Base-by-base conservation (phyloP, 2,797 vertebrate genomes). In the Varecia variegata region DNA sequence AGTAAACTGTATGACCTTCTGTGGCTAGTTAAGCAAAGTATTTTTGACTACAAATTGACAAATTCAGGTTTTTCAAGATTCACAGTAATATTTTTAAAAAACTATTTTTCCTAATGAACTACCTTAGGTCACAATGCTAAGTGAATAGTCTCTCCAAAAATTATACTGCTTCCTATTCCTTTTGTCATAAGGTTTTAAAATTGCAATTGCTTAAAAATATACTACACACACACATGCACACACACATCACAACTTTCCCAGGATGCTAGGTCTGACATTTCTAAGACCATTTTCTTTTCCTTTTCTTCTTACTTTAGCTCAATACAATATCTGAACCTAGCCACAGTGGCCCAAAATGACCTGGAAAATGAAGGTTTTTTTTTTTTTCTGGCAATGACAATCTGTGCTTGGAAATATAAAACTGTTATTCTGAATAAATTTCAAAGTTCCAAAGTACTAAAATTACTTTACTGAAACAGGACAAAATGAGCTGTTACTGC, bases 341-440 rank as follows among this genome's bases (percentile, higher is more conserved):
- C 94, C 97, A 97, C 97, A 97, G 96, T 97, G 98, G 97, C 98
- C 98, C 96, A 95, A 96, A 98, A 98, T 90, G 97, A 98, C 97
- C 93, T 40, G 96, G 97, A 98, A 98, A 98, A 80, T 93, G 97
- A 97, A 97, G 97, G 98, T 98, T 98, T 97, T 58, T 58, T 58
- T 98, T 98, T 97, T 50, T 50, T 17, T 98, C 98, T 98, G 98
- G 99, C 98, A 99, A 98, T 98, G 97, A 98, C 98, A 98, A 96
- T 73, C 86, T 97, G 98, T 98, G 98, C 98, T 98, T 98, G 97
- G 98, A 98, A 98, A 98, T 98, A 98, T 95, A 98, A 98, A 98
- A 98, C 98, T 98, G 98, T 98, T 98, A 97, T 98, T 98, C 94
- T 95, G 98, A 98, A 98, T 96, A 98, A 98, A 98, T 96, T 97